Evolutionary conservation across 2,113 vertebrate species (phyloP), one percentile per base, ranked within the genome.

Genomic region (Rhinoptilus africanus): DNA sequence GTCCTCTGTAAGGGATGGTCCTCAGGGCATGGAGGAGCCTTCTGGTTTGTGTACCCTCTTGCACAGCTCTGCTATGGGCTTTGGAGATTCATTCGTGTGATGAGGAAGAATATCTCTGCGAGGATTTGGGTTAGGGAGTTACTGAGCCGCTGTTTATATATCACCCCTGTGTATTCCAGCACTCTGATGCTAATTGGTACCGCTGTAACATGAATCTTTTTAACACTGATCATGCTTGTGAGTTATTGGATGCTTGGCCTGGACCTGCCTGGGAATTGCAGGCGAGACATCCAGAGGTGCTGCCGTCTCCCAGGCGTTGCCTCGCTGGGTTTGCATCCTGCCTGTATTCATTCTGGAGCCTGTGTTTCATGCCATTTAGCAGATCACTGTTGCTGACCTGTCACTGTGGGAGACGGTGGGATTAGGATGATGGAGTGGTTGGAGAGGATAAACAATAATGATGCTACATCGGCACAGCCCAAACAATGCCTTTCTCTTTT

Each of bases 361-460:
- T 47, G 51, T 67, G 76, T 18, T 2, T 41, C 17, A 1, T 9
- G 50, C 81, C 53, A 4, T n/a, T n/a, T 16, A 67, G 18, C 88
- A 48, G 86, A n/a, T 67, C 79, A 0, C 60, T 4, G 27, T 23
- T 82, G 23, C 73, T 78, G 89, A 78, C 93, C 97, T 43, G 71
- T 71, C 94, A 19, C 71, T 32, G 32, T 39, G 82, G 88, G 94
- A 92, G 87, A 68, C 0, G 6, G 18, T 37, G 69, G 92, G 81
- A 88, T 94, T 85, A n/a, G 88, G 79, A 37, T 93, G 95, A 96
- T 88, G 77, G 95, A 95, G 79, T 73, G 90, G 50, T 30, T 69
- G 81, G 80, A 87, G 93, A 76, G 86, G 92, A 92, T 75, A 95
- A 96, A 94, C 95, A 92, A 77, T 14, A 84, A 78, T 1, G 12